Base-by-base conservation (phyloP, 2,888 invertebrate genomes). In the Drosophila subsilvestris region DNA sequence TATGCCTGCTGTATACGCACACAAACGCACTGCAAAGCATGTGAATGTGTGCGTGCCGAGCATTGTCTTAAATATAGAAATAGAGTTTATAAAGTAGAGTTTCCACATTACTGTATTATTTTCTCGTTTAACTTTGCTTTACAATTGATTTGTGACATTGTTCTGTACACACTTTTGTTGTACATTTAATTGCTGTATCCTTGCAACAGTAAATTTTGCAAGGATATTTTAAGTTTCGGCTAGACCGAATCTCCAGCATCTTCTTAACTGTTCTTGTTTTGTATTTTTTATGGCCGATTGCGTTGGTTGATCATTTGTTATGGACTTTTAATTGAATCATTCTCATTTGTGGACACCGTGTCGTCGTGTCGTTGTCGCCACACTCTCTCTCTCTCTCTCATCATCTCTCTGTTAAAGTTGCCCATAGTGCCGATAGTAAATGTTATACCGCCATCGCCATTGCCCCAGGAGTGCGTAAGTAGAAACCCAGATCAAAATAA, bases 371-470 rank as follows among this genome's bases (percentile, higher is more conserved):
- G 72, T 66, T 73, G 72, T 73, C 65, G 47, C 51, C 51, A 27
- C 51, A 44, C 29, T 44, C 51, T 32, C 25, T 25, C 25, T 25
- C 76, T 62, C 67, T 76, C 62, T 72, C 43, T 79, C 80, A 85
- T 82, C 14, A 14, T 6, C 37, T 37, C 85, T 82, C 59, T 56
- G 71, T 70, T 65, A 79, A 79, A 89, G 80, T 88, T 89, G 67
- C 88, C 86, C 75, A 88, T 89, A 70, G 87, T 88, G 80, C 89
- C 88, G 79, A 86, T 89, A 78, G 85, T 88, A 66, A 79, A 80
- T 83, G 76, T 85, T 47, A 83, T 78, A 71, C 85, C 88, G 77
- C 78, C 88, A 76, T 78, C 84, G 75, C 80, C 86, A 78, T 74
- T 83, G 74, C 76, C 83, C 67, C 86, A 87, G 86, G 88, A 86